Percentiles rank a stretch among this genome's conserved stretches.
Conservation (phyloP, 2,797 vertebrate species). For the Danio kyathit region DNA sequence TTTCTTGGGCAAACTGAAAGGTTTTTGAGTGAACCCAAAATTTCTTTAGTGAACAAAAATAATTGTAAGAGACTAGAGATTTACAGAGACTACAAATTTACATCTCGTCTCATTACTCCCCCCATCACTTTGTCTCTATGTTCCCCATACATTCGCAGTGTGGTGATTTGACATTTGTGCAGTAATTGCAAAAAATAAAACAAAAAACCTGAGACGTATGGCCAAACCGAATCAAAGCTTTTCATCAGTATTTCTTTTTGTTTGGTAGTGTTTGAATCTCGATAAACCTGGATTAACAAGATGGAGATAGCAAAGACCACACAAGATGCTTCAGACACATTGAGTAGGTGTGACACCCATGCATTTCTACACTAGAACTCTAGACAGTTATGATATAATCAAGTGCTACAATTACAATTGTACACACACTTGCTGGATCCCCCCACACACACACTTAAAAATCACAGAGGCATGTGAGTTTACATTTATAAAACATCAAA, state of each 20-base stretch:
- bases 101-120: background rate
- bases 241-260: background rate
- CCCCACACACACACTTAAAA: slow-evolving; percentile 40
- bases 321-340: slow-evolving; percentile 17
- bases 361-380: slow-evolving; percentile 36
- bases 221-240: background rate
- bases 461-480: slow-evolving; percentile 52
- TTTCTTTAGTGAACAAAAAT: too few relatives aligned
- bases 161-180: slow-evolving; percentile 19
- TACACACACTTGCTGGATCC: slow-evolving; percentile 37
- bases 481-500: slow-evolving; percentile 66
- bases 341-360: slow-evolving; percentile 38
- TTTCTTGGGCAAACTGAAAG: too few relatives aligned
- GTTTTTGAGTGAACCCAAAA: too few relatives aligned
- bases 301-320: slow-evolving; percentile 33
- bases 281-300: background rate
- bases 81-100: background rate
- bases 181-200: slow-evolving; percentile 8
- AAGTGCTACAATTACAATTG: slow-evolving; percentile 49
- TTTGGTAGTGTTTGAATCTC: background rate
- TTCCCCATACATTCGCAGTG: background rate
- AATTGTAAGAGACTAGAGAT: too few relatives aligned
- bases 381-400: slow-evolving; percentile 26
- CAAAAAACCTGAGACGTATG: slow-evolving; percentile 41
- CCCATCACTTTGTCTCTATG: background rate